Evolutionary conservation across 1,140 invertebrate species (phyloP).

Genomic region (Drosophila pectinifera): DNA sequence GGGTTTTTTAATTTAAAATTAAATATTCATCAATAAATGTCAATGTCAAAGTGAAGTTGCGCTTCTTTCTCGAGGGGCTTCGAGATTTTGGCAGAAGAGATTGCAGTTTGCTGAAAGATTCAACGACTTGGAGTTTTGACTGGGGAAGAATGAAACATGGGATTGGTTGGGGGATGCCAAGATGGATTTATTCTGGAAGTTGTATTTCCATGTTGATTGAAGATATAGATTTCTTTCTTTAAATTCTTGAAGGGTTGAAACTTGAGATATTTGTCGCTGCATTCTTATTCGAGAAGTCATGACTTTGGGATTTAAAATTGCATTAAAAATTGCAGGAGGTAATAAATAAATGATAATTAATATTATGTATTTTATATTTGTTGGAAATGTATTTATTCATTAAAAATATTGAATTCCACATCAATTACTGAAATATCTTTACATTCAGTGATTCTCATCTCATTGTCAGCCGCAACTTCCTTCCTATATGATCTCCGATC

Average conservation of each 20-base stretch:
- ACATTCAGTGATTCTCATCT: no score
- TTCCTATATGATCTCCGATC: constrained; percentile 16
- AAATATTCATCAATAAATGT: constrained; percentile 66
- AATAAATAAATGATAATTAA: no score
- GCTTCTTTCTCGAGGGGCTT: constrained; percentile 16
- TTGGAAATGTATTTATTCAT: no score
- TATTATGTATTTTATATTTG: no score
- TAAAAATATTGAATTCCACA: no score
- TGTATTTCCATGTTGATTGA: not conserved
- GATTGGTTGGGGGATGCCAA: not conserved
- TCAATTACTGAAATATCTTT: no score
- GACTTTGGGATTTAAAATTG: no score
- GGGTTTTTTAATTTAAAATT: constrained; percentile 29
- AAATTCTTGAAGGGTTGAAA: not conserved
- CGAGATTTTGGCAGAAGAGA: constrained; percentile 27
- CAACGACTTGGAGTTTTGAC: not conserved
- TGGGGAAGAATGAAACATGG: constrained; percentile 12
- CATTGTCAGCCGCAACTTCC: constrained; percentile 16
- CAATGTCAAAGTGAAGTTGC: constrained; percentile 45
- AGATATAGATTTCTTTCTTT: constrained; percentile 1
- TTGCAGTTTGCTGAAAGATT: constrained; percentile 34
- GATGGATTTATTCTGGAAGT: not conserved
- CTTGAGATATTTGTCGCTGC: not conserved
- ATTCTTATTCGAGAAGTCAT: not conserved
- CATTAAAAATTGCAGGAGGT: no score